Percentiles rank a stretch among this genome's conserved stretches.
Conservation (phyloP, 2,888 invertebrate species). For the Synergus gifuensis region DNA sequence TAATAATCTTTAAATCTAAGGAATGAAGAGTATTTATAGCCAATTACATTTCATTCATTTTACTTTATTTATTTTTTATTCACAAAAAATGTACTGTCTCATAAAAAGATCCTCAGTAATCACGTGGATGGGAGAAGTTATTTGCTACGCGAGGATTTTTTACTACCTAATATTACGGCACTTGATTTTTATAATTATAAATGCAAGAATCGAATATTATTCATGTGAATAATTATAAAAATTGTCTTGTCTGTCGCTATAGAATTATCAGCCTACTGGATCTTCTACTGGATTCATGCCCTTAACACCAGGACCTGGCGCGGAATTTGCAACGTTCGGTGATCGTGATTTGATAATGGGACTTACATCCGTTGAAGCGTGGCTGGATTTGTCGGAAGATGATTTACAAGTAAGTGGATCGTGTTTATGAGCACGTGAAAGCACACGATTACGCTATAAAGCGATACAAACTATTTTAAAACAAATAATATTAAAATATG, state of each 20-base stretch:
- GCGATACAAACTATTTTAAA: not conserved
- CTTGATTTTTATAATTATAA: not conserved
- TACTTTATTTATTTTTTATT: too few species aligned
- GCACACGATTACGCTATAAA: not conserved
- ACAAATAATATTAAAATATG: too few species aligned
- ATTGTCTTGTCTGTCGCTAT: constrained; percentile 41
- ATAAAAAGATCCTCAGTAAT: too few species aligned
- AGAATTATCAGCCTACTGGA: constrained; percentile 81
- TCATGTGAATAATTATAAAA: not conserved
- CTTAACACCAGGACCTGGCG: constrained; percentile 85
- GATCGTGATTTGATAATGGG: constrained; percentile 91
- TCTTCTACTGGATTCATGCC: constrained; percentile 81
- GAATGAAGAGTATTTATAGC: not conserved
- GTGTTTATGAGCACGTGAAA: not conserved
- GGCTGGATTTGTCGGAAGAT: constrained; percentile 78
- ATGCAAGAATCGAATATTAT: not conserved
- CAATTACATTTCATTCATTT: too few species aligned
- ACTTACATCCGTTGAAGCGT: constrained; percentile 85
- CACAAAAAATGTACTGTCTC: too few species aligned
- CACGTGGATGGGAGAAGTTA: too few species aligned
- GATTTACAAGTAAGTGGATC: constrained; percentile 71
- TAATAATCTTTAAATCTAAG: not conserved
- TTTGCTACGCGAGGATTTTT: too few species aligned
- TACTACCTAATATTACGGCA: too few species aligned
- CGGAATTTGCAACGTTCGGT: constrained; percentile 90